These are phyloP conservation scores for Amblyornis subalaris DNA, from an alignment of 2,113 vertebrate species.

Conservation along the genomic window DNA sequence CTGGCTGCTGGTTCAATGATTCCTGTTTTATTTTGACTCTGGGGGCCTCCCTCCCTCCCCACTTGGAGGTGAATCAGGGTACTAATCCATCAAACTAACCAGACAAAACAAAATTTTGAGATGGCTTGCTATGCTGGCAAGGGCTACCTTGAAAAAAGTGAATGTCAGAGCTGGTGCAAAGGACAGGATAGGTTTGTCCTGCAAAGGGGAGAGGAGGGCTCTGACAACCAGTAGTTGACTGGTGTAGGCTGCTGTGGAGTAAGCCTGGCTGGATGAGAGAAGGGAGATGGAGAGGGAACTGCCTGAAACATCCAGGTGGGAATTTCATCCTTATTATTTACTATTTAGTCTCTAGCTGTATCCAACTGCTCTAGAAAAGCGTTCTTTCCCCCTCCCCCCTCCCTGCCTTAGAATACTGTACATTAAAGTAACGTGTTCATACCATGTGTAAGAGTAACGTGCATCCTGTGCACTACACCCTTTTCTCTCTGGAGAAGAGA, in stretches of 20 bases:
- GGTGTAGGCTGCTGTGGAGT: background rate
- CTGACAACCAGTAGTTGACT: background rate
- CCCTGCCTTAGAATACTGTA: background rate
- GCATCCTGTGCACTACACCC: accelerated
- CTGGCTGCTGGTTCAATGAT: background rate
- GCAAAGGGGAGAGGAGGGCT: background rate
- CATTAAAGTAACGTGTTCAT: background rate
- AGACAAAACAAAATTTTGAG: background rate
- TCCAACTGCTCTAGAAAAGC: background rate
- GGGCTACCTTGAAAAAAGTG: accelerated
- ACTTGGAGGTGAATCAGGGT: background rate
- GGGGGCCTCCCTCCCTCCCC: background rate
- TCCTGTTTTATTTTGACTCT: background rate
- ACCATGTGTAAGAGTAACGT: background rate
- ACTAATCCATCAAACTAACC: background rate
- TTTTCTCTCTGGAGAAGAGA: background rate
- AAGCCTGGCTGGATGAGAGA: background rate
- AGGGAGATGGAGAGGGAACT: background rate
- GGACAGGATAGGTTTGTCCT: background rate
- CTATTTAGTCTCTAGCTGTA: background rate
- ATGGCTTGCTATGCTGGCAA: background rate
- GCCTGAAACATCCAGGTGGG: background rate
- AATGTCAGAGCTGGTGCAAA: background rate
- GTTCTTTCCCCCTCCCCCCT: too few species aligned
- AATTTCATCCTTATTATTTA: background rate